A percentile compares a stretch with the other conserved stretches of the same genome.
These are phyloP conservation scores for Chaetophractus vellerosus DNA, from an alignment of 2,797 vertebrate genomes.

Conservation along the genomic window DNA sequence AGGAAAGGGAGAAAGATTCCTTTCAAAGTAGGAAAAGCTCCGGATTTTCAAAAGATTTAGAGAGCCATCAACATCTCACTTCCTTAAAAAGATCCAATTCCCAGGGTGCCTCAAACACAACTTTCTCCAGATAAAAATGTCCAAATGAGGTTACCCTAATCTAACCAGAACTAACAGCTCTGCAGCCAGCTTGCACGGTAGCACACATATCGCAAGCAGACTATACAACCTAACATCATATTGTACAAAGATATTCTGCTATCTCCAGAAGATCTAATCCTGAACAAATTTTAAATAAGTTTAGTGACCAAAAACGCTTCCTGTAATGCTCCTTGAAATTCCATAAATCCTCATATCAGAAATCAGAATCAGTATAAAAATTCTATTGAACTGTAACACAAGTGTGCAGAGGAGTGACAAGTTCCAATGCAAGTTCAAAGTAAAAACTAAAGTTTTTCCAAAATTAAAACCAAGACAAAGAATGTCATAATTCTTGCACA, in stretches of 20 bases:
- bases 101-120: not conserved
- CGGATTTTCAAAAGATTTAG: conserved; percentile 53
- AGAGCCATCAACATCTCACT: conserved; percentile 24
- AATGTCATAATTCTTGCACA: not conserved
- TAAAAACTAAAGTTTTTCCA: conserved; percentile 25
- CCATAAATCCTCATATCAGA: not conserved
- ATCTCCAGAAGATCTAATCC: not conserved
- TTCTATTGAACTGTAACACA: not conserved
- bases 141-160: conserved; percentile 34
- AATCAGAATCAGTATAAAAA: not conserved
- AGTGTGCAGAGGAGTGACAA: not conserved
- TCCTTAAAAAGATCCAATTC: conserved; percentile 19
- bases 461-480: conserved; percentile 15
- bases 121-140: not conserved
- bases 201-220: not conserved
- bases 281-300: not conserved
- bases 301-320: not conserved
- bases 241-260: not conserved
- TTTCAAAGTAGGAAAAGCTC: conserved; percentile 44
- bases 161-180: conserved; percentile 52
- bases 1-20: not conserved
- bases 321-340: not conserved
- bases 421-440: not conserved
- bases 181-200: not conserved
- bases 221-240: not conserved